Evolutionary conservation across 2,797 vertebrate genomes (phyloP), one percentile per base, ranked within the genome.

Genomic region (Peromyscus nudipes): DNA sequence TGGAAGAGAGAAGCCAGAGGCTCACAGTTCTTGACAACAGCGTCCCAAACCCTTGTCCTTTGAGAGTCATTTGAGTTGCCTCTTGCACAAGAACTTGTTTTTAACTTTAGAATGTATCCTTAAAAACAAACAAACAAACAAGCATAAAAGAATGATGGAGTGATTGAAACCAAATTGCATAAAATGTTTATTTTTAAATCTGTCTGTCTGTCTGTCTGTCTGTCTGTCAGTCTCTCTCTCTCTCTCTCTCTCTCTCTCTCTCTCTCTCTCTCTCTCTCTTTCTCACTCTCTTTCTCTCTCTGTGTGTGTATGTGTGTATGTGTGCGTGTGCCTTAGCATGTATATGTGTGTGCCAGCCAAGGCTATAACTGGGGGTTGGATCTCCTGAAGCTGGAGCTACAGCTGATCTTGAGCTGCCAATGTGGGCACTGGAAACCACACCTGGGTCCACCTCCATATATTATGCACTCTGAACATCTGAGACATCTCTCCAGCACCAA

Each of bases 51-150:
- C 11, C 23, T 57, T 4, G 10, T 34, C 37, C 55, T 21, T 60
- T 79, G 37, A 60, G 12, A 4, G 17, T 91, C 27, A 91, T 34
- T 67, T 40, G 1, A 16, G 1, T 10, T 13, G 46, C 12, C 31
- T 79, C 40, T 69, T 77, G 17, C 10, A 13, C 19, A 67, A 73
- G 10, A 71, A 69, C 29, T 25, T 27, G 29, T 6, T 46, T 31
- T 40, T 25, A 77, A 46, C 34, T 91, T 55, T 89, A 57, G 76
- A 75, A 84, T 96, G 43, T 84, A 89, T 92, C 80, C 77, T 90
- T 7, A 85, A 49, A 73, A 73, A 12, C 21, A 73, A 12, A 25
- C 69, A 40, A 25, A 73, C 19, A 67, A 69, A 25, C 34, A 31
- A 49, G 10, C 46, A 49, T 49, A 11, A 49, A 52, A 65, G 98